A percentile compares a stretch with the other conserved stretches of the same genome.
phyloP scores from a whole-genome alignment of 2,797 vertebrate genomes.

The Gobionotothen gibberifrons region DNA sequence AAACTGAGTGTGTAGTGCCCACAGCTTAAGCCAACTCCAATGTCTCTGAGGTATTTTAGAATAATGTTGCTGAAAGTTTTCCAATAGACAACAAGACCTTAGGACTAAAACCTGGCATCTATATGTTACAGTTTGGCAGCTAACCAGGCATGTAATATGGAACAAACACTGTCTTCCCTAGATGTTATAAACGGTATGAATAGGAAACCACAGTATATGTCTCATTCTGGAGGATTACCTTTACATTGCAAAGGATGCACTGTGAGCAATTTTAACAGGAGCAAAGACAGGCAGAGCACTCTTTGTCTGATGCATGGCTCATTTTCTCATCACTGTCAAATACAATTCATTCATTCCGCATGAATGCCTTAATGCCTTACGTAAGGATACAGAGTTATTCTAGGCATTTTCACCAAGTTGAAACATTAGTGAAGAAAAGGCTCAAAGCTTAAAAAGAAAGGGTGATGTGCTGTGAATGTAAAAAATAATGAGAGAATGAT shows the following conservation, averaged over 20 bases:
- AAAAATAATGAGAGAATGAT: too few relatives aligned
- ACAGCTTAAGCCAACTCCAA: constrained; percentile 37
- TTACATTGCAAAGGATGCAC: background rate
- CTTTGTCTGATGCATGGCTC: constrained; percentile 14
- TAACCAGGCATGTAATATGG: constrained; percentile 2
- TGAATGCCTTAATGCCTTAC: background rate
- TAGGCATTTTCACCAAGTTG: background rate
- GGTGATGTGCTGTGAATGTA: background rate
- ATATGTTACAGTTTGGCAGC: constrained; percentile 1
- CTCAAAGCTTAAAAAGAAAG: background rate
- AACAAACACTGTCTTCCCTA: constrained; percentile 13
- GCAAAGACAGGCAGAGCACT: constrained; percentile 3
- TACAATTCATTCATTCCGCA: constrained; percentile 25
- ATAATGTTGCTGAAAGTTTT: constrained; percentile 35
- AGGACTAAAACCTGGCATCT: constrained; percentile 2
- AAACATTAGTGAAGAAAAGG: background rate
- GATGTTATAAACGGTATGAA: constrained; percentile 28
- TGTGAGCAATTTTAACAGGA: background rate
- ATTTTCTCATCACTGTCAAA: constrained; percentile 24
- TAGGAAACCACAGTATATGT: background rate
- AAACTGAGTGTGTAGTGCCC: constrained; percentile 33
- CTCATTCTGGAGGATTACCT: background rate
- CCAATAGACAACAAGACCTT: constrained; percentile 17
- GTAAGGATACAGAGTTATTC: background rate
- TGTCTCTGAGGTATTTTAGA: constrained; percentile 37